phyloP scores from a whole-genome alignment of 1,140 invertebrate genomes.

The Drosophila takahashii region DNA sequence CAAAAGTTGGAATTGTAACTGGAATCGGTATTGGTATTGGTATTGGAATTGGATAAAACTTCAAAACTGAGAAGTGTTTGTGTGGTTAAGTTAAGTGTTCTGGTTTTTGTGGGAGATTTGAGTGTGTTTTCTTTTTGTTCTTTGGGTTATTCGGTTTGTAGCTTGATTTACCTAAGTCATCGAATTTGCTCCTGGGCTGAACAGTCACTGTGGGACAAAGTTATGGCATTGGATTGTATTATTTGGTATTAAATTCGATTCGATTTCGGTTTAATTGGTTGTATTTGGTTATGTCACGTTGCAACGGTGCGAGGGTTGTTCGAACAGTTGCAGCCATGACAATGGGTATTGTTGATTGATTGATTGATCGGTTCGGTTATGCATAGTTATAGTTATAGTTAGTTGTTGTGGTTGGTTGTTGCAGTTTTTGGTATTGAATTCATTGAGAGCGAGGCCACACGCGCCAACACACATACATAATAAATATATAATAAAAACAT shows the following conservation, averaged over 20 bases:
- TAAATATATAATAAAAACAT: conserved; percentile 66
- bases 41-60: conserved; percentile 43
- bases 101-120: conserved; percentile 25
- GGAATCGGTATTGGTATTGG: conserved; percentile 21
- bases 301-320: conserved; percentile 23
- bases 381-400: conserved; percentile 46
- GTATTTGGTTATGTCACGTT: conserved; percentile 44
- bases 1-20: conserved; percentile 54
- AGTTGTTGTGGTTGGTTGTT: conserved; percentile 51
- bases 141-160: conserved; percentile 43
- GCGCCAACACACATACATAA: conserved; percentile 59
- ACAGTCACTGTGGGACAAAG: conserved; percentile 88
- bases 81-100: conserved; percentile 33
- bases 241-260: conserved; percentile 69
- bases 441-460: conserved; percentile 53
- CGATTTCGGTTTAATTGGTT: conserved; percentile 52
- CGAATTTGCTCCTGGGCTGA: conserved; percentile 90
- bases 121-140: conserved; percentile 33
- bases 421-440: conserved; percentile 45
- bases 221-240: conserved; percentile 80
- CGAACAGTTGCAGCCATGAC: conserved; percentile 27
- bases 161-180: conserved; percentile 89
- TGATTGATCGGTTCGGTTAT: conserved; percentile 36
- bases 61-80: conserved; percentile 61
- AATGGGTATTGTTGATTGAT: conserved; percentile 25